Percentiles rank a stretch among this genome's conserved stretches.
Evolutionary conservation across 2,888 invertebrate genomes (phyloP).

Genomic region (Dynastes maya): DNA sequence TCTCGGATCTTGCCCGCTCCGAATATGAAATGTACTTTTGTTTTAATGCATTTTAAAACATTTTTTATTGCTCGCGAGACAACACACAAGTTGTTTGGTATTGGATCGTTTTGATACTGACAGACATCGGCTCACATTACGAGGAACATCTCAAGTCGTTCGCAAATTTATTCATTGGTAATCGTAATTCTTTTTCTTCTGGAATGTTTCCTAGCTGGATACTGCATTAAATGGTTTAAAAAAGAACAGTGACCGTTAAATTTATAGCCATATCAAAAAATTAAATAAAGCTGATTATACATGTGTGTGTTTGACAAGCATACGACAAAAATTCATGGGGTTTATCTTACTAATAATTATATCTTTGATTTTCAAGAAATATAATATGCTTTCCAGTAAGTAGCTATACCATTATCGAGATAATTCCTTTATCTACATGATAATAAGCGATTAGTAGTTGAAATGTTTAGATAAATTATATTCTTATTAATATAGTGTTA

Average conservation of each 20-base stretch:
- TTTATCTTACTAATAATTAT: too few species aligned
- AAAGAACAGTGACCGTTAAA: not conserved
- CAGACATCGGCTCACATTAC: slow-evolving; percentile 17
- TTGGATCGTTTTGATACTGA: slow-evolving; percentile 33
- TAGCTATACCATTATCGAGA: too few species aligned
- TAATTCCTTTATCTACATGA: too few species aligned
- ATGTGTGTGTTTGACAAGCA: too few species aligned
- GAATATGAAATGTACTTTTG: slow-evolving; percentile 59
- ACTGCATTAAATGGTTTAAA: not conserved
- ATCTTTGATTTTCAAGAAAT: too few species aligned
- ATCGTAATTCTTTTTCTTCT: slow-evolving; percentile 14
- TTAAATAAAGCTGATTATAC: not conserved
- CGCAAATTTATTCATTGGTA: slow-evolving; percentile 41
- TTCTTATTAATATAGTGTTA: too few species aligned
- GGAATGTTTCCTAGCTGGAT: not conserved
- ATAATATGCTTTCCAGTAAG: too few species aligned
- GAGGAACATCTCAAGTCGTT: slow-evolving; percentile 11
- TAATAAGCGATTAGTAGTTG: too few species aligned
- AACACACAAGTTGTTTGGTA: not conserved
- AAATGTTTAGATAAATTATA: too few species aligned
- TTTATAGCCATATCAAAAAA: slow-evolving; percentile 6
- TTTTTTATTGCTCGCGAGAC: slow-evolving; percentile 48
- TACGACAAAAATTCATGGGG: too few species aligned
- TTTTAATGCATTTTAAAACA: slow-evolving; percentile 67
- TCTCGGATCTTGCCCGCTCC: slow-evolving; percentile 58